A percentile compares a stretch with the other conserved stretches of the same genome.
phyloP scores from a whole-genome alignment of 1,140 invertebrate species.

The Pseudomyrmex gracilis region DNA sequence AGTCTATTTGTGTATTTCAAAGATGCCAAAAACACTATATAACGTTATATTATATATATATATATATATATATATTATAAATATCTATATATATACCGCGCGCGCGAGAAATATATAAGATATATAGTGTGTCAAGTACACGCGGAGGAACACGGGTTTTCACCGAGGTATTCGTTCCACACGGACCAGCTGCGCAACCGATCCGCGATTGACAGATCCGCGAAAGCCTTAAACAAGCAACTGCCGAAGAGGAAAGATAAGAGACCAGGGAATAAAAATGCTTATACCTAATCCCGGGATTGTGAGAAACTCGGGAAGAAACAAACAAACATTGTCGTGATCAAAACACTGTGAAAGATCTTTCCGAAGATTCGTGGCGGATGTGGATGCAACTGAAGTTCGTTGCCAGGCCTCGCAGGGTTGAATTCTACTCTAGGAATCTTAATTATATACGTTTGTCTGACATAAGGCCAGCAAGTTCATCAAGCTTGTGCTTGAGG shows the following conservation, averaged over 20 bases:
- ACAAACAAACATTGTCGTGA: no score
- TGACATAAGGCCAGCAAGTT: constrained; percentile 47
- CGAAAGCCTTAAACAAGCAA: constrained; percentile 65
- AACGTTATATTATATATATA: constrained; percentile 84
- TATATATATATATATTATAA: constrained; percentile 43
- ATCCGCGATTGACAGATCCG: constrained; percentile 46
- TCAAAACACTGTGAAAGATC: constrained; percentile 14
- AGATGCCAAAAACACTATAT: constrained; percentile 87
- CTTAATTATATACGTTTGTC: constrained; percentile 20
- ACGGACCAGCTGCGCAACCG: constrained; percentile 52
- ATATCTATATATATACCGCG: constrained; percentile 72
- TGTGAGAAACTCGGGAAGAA: no score
- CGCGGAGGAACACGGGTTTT: constrained; percentile 46
- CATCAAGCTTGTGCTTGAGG: constrained; percentile 51
- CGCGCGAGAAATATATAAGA: constrained; percentile 76
- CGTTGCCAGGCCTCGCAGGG: constrained; percentile 12
- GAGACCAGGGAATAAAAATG: not conserved
- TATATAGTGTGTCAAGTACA: constrained; percentile 78
- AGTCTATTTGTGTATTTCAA: constrained; percentile 89
- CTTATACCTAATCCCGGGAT: no score
- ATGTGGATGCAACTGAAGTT: constrained; percentile 26
- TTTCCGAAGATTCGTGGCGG: not conserved
- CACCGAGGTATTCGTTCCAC: constrained; percentile 46
- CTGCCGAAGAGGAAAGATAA: not conserved
- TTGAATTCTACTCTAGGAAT: constrained; percentile 6